A percentile compares a stretch with the other conserved stretches of the same genome.
Conservation (phyloP, 2,797 vertebrate species). For the Pseudochromis fuscus region DNA sequence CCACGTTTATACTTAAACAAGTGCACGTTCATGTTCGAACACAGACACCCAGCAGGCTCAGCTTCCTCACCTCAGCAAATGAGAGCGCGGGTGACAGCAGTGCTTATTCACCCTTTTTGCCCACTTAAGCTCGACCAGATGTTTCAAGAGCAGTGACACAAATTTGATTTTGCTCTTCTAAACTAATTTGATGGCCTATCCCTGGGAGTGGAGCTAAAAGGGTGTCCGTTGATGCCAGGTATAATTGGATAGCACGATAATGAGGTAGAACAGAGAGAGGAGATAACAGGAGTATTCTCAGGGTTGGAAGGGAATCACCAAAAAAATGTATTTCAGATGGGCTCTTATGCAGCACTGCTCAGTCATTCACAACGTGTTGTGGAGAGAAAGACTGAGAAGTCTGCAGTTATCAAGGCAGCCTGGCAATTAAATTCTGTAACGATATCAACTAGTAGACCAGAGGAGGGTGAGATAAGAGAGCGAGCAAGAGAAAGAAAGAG, state of each 20-base stretch:
- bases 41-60: constrained; percentile 25
- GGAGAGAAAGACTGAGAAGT: constrained; percentile 46
- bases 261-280: constrained; percentile 65
- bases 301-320: constrained; percentile 50
- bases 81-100: constrained; percentile 39
- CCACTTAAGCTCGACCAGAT: constrained; percentile 70
- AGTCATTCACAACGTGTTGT: constrained; percentile 63
- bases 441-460: constrained; percentile 63
- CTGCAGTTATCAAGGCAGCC: constrained; percentile 70
- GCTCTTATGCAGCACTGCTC: constrained; percentile 51
- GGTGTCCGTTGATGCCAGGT: constrained; percentile 72
- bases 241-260: constrained; percentile 81
- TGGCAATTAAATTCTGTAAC: constrained; percentile 81
- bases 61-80: constrained; percentile 39
- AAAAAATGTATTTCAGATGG: constrained; percentile 69
- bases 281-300: constrained; percentile 63
- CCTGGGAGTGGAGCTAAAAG: constrained; percentile 72
- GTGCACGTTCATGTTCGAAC: constrained; percentile 11
- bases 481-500: constrained; percentile 34
- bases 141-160: constrained; percentile 75
- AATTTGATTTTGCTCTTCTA: constrained; percentile 78
- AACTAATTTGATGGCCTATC: constrained; percentile 79
- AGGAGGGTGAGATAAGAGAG: constrained; percentile 66
- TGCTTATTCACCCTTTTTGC: constrained; percentile 65
- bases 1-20: background rate